Conservation (phyloP, 92 coral and sea anemone genomes). For the Porites rus region DNA sequence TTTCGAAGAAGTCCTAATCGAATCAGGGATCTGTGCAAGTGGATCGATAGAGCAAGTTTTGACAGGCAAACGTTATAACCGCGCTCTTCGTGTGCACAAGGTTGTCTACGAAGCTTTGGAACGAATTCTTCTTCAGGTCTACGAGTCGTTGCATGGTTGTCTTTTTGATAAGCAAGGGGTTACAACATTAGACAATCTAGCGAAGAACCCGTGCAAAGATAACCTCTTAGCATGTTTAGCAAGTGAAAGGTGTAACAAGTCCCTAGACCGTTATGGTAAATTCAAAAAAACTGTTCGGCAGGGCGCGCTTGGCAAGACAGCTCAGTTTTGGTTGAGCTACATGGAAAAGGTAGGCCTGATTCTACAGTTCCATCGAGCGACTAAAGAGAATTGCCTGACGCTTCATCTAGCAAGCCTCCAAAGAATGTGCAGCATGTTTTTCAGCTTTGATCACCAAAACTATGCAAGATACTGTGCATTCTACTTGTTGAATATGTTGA, state of each 20-base stretch:
- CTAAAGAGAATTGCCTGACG: conserved; percentile 31
- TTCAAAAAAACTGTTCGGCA: conserved; percentile 7
- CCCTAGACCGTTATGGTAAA: conserved; percentile 9
- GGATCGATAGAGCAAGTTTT: conserved; percentile 39
- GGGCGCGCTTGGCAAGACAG: conserved; percentile 54
- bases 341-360: conserved; percentile 48
- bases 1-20: conserved; percentile 48
- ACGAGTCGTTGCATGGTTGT: conserved; percentile 7
- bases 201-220: conserved; percentile 38
- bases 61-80: conserved; percentile 41
- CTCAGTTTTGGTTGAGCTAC: conserved; percentile 56
- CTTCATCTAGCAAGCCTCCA: conserved; percentile 50
- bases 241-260: conserved; percentile 43
- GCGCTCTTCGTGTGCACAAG: conserved; percentile 41
- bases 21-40: conserved; percentile 51
- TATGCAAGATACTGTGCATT: conserved; percentile 37
- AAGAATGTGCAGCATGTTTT: conserved; percentile 39
- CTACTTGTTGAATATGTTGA: conserved; percentile 30
- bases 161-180: conserved; percentile 25
- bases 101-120: conserved; percentile 35
- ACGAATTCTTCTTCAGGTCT: conserved; percentile 23
- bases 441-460: conserved; percentile 44
- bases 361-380: conserved; percentile 40
- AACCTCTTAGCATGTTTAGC: conserved; percentile 35
- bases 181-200: conserved; percentile 33